These are phyloP conservation scores for Dendrocincla tyrannina DNA, from an alignment of 2,797 vertebrate species.

Conservation along the genomic window DNA sequence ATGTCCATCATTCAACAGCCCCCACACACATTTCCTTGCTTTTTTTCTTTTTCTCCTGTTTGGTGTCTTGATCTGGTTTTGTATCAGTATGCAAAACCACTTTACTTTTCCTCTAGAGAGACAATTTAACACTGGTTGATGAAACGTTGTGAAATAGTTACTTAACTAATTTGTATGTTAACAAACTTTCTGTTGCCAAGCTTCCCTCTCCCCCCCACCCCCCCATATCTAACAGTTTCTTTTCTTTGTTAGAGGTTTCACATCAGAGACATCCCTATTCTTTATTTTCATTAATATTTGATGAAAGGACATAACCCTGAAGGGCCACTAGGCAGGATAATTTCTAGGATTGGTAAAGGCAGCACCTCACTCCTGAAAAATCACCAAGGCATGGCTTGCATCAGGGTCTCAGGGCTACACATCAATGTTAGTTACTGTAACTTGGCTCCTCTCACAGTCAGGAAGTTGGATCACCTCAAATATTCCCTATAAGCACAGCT, in stretches of 20 bases:
- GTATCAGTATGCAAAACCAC: not conserved
- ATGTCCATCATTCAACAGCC: slow-evolving; percentile 1
- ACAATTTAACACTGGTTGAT: not conserved
- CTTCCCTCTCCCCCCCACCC: no score
- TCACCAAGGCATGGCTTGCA: not conserved
- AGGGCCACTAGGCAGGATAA: not conserved
- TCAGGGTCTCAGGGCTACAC: not conserved
- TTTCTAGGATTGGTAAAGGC: not conserved
- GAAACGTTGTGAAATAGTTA: not conserved
- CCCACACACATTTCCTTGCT: not conserved
- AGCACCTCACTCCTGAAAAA: not conserved
- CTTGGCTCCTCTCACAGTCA: not conserved
- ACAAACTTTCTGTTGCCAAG: not conserved
- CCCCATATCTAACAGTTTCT: not conserved
- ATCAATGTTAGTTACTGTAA: not conserved
- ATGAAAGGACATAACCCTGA: not conserved
- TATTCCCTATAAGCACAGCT: not conserved
- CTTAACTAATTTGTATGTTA: not conserved
- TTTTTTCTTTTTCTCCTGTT: no score
- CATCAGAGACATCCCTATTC: not conserved
- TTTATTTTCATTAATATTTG: not conserved
- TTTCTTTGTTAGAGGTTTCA: not conserved
- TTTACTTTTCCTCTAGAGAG: not conserved
- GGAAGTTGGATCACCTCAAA: not conserved
- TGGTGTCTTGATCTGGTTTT: not conserved